Evolutionary conservation across 1,140 invertebrate species (phyloP).

Genomic region (Megalopta genalis): DNA sequence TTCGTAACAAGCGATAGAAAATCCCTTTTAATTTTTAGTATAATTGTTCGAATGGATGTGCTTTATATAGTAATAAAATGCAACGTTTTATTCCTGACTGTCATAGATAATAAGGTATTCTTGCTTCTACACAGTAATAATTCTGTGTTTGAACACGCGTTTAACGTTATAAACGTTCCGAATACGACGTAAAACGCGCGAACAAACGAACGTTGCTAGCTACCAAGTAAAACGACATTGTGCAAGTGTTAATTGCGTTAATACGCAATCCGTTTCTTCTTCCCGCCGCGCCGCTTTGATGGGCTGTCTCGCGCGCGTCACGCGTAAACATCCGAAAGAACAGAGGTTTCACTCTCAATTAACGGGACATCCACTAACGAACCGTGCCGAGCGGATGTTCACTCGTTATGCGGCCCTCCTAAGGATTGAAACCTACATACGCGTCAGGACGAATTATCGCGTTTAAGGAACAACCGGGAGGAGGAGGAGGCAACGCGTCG

Average conservation of each 20-base stretch:
- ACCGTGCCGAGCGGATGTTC: conserved; percentile 4
- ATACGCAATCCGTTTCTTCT: not conserved
- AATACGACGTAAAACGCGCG: no score
- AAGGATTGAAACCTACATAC: conserved; percentile 10
- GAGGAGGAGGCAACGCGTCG: not conserved
- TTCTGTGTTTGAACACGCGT: no score
- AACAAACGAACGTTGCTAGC: no score
- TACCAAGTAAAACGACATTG: no score
- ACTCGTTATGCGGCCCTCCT: conserved; percentile 10
- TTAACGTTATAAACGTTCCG: no score
- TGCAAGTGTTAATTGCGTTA: not conserved
- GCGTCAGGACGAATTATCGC: conserved; percentile 37
- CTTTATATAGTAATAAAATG: no score
- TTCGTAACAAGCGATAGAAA: no score
- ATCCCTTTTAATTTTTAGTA: no score
- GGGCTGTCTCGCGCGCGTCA: not conserved
- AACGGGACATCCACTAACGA: conserved; percentile 37
- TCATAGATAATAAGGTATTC: no score
- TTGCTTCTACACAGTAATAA: no score
- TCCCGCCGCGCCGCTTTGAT: not conserved
- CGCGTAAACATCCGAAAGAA: conserved; percentile 21
- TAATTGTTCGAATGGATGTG: no score
- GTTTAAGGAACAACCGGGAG: conserved; percentile 4
- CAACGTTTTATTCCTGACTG: no score
- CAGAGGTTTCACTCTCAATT: conserved; percentile 39